Conservation (phyloP, 2,797 vertebrate species). For the Diglossa cyanea region DNA sequence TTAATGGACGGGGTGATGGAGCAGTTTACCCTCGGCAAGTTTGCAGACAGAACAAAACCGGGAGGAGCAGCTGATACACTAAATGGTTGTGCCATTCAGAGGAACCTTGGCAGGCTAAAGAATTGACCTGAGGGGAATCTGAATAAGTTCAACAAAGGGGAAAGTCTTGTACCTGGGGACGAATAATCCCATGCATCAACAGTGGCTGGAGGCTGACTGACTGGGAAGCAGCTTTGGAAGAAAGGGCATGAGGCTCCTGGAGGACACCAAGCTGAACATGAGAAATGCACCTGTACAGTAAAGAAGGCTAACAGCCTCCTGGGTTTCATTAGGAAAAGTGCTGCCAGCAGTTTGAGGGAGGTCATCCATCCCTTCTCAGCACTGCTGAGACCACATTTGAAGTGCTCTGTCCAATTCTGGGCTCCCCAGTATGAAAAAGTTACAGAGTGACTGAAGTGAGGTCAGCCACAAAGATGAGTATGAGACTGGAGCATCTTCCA, state of each 20-base stretch:
- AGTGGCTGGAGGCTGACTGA: not conserved
- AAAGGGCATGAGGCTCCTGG: fast-evolving
- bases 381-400: not conserved
- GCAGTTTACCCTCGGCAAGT: not conserved
- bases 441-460: not conserved
- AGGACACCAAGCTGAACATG: not conserved
- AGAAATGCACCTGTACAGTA: not conserved
- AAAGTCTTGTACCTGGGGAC: not conserved
- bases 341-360: not conserved
- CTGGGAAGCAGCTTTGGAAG: not conserved
- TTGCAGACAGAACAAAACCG: not conserved
- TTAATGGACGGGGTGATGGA: fast-evolving
- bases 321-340: not conserved
- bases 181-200: not conserved
- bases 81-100: not conserved
- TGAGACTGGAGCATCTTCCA: not conserved
- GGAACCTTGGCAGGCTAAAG: not conserved
- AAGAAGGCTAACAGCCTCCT: not conserved
- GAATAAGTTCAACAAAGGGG: not conserved
- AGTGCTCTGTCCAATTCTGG: not conserved
- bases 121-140: not conserved
- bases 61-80: not conserved
- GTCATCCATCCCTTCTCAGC: not conserved
- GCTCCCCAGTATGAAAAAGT: not conserved
- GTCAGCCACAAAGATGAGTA: not conserved